Conservation (phyloP, 2,797 vertebrate species). For the Coregonus sp. region DNA sequence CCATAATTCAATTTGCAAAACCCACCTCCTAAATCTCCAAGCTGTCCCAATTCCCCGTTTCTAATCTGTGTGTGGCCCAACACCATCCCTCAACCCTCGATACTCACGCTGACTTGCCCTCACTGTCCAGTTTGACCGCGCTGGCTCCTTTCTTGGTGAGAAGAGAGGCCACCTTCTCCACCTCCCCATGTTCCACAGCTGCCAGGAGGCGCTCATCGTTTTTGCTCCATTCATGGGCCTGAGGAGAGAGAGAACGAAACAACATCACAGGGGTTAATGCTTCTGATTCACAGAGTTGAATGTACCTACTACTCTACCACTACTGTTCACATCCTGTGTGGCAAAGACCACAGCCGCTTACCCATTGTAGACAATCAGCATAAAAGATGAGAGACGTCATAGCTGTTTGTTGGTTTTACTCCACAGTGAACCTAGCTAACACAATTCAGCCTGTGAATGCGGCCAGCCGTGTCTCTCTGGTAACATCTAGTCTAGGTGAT, state of each 20-base stretch:
- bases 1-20: background rate
- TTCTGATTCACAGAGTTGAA: background rate
- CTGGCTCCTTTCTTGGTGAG: constrained; percentile 93
- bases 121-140: constrained; percentile 88
- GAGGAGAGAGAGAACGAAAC: constrained; percentile 14
- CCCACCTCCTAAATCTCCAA: background rate
- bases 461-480: background rate
- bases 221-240: constrained; percentile 97
- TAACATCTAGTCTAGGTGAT: background rate
- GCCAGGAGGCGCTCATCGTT: constrained; percentile 93
- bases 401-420: background rate
- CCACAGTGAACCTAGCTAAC: background rate
- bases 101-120: constrained; percentile 96
- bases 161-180: constrained; percentile 89
- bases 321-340: background rate
- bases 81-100: background rate
- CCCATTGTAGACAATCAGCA: background rate
- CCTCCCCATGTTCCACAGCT: constrained; percentile 93
- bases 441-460: background rate
- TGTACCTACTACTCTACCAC: background rate
- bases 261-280: background rate
- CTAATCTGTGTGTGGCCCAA: background rate
- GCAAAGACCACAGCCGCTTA: background rate
- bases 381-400: background rate
- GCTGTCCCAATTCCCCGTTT: background rate